phyloP scores from a whole-genome alignment of 2,113 vertebrate genomes.

The Sylvia atricapilla region DNA sequence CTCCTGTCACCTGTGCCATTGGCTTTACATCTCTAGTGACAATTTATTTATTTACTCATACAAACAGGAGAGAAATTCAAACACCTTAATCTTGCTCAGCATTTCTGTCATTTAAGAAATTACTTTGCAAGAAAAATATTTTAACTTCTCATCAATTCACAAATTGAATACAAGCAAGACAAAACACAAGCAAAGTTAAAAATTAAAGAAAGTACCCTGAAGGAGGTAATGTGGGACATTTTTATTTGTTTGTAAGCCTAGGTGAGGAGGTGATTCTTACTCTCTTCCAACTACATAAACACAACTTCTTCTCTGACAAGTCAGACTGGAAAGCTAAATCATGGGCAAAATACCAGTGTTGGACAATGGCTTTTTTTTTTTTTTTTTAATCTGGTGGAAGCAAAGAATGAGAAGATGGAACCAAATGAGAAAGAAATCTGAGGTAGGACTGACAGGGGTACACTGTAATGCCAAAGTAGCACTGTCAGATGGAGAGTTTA shows the following conservation, averaged over 20 bases:
- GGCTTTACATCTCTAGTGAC: neutral
- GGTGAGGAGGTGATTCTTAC: neutral
- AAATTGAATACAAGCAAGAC: neutral
- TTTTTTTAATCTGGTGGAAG: neutral
- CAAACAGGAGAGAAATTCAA: neutral
- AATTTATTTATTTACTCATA: neutral
- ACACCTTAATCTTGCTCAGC: neutral
- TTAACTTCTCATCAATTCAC: neutral
- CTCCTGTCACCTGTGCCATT: neutral
- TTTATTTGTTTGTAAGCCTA: neutral
- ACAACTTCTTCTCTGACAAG: neutral
- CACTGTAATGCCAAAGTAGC: neutral
- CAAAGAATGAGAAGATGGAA: neutral
- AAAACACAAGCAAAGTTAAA: neutral
- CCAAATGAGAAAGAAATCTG: neutral
- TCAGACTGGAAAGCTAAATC: neutral
- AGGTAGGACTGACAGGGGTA: neutral
- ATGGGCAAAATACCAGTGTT: neutral
- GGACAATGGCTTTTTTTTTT: neutral
- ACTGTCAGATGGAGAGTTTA: neutral
- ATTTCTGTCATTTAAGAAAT: neutral
- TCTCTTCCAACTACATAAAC: neutral
- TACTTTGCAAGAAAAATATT: neutral
- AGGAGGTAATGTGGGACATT: neutral
- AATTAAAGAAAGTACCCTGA: neutral